A percentile compares a stretch with the other conserved stretches of the same genome.
phyloP scores from a whole-genome alignment of 2,797 vertebrate species.

The Ibycter americanus region DNA sequence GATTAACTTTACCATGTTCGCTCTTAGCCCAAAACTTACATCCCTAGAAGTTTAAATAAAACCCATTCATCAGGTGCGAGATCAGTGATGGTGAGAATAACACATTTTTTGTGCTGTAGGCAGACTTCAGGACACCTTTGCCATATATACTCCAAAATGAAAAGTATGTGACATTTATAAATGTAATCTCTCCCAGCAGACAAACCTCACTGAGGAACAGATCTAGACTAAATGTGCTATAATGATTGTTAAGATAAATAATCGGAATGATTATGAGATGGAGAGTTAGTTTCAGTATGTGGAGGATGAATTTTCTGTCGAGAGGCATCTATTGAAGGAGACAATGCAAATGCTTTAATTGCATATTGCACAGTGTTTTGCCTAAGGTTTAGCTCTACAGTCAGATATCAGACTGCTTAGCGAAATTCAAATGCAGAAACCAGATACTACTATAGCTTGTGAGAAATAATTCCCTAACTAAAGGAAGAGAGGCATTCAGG shows the following conservation, averaged over 20 bases:
- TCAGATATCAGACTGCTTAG: neutral
- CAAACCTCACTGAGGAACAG: neutral
- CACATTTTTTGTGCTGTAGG: neutral
- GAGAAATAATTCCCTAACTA: neutral
- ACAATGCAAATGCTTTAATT: neutral
- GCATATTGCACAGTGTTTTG: neutral
- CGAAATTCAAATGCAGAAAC: neutral
- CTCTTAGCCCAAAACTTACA: neutral
- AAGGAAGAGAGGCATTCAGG: neutral
- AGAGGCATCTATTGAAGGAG: neutral
- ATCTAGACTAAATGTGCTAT: neutral
- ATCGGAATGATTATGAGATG: neutral
- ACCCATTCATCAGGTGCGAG: neutral
- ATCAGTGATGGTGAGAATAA: neutral
- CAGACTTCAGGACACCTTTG: neutral
- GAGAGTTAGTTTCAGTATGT: neutral
- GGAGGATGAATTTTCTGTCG: neutral
- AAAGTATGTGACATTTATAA: neutral
- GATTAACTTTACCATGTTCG: neutral
- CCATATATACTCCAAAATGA: neutral
- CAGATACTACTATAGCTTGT: neutral
- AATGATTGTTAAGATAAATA: constrained; percentile 7
- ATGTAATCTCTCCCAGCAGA: neutral
- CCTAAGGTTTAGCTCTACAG: neutral
- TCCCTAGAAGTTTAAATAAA: neutral